Percentiles rank a stretch among this genome's conserved stretches.
phyloP scores from a whole-genome alignment of 2,888 invertebrate genomes.

The Doris montereyensis region DNA sequence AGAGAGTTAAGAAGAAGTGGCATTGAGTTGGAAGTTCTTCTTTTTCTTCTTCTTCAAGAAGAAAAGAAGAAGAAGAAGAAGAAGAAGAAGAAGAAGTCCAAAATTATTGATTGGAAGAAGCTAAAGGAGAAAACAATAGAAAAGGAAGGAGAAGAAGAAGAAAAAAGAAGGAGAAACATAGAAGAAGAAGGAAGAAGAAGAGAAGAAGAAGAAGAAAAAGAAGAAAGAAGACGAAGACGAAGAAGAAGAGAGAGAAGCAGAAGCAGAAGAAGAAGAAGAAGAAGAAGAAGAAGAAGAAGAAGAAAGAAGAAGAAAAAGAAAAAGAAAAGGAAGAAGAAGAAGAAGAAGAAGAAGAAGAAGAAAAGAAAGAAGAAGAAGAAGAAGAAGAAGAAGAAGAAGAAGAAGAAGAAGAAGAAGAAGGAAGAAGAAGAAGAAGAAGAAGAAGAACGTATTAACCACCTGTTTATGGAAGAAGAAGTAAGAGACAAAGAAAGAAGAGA shows the following conservation, averaged over 20 bases:
- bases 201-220: conserved; percentile 28
- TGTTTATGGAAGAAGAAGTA: conserved; percentile 15
- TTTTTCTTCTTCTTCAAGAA: no score
- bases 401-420: conserved; percentile 16
- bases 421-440: conserved; percentile 26
- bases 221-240: conserved; percentile 27
- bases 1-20: no score
- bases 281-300: conserved; percentile 20
- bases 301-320: conserved; percentile 30
- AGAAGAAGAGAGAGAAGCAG: conserved; percentile 28
- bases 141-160: no score
- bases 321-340: conserved; percentile 28
- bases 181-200: conserved; percentile 28
- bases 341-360: conserved; percentile 42
- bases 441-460: conserved; percentile 4
- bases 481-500: conserved; percentile 3
- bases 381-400: conserved; percentile 33
- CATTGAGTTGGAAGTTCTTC: no score
- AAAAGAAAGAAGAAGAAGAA: conserved; percentile 41
- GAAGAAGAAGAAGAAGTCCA: no score
- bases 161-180: no score
- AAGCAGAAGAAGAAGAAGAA: no score
- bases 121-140: no score
- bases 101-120: no score
- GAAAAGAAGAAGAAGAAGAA: no score